A percentile compares a stretch with the other conserved stretches of the same genome.
These are phyloP conservation scores for Temnothorax unifasciatus DNA, from an alignment of 2,888 invertebrate species.

Conservation along the genomic window DNA sequence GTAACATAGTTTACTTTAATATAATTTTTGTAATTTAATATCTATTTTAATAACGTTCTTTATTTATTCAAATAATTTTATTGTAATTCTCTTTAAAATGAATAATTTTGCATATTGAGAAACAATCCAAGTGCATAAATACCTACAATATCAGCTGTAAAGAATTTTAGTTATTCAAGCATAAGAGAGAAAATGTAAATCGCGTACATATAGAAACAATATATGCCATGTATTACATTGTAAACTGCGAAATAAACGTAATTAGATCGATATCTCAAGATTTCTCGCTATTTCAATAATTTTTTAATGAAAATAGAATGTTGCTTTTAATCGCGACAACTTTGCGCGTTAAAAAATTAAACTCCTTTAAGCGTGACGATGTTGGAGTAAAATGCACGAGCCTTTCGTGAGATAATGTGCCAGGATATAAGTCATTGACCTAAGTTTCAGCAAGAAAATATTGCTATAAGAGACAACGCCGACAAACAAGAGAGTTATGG, in stretches of 20 bases:
- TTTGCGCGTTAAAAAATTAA: constrained; percentile 68
- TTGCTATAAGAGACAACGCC: constrained; percentile 31
- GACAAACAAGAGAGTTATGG: neutral
- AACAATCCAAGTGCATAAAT: neutral
- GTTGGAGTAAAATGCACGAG: constrained; percentile 17
- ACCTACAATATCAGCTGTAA: neutral
- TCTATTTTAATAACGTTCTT: neutral
- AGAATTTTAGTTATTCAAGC: neutral
- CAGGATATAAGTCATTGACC: constrained; percentile 57
- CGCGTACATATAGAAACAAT: neutral
- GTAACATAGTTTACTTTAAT: neutral
- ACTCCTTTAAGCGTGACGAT: constrained; percentile 66
- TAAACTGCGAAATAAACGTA: neutral
- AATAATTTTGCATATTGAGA: neutral
- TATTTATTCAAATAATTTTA: neutral
- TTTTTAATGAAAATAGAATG: constrained; percentile 40
- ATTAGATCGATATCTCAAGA: constrained; percentile 15
- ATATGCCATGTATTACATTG: neutral
- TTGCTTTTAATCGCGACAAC: constrained; percentile 31
- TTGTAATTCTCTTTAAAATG: neutral
- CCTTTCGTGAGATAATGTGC: constrained; percentile 66
- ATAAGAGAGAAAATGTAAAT: neutral
- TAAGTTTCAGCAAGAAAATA: constrained; percentile 42
- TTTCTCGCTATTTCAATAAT: constrained; percentile 27
- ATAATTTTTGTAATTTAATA: neutral